Percentiles rank a stretch among this genome's conserved stretches.
These are phyloP conservation scores for Tapirus indicus DNA, from an alignment of 2,797 vertebrate genomes.

Conservation along the genomic window DNA sequence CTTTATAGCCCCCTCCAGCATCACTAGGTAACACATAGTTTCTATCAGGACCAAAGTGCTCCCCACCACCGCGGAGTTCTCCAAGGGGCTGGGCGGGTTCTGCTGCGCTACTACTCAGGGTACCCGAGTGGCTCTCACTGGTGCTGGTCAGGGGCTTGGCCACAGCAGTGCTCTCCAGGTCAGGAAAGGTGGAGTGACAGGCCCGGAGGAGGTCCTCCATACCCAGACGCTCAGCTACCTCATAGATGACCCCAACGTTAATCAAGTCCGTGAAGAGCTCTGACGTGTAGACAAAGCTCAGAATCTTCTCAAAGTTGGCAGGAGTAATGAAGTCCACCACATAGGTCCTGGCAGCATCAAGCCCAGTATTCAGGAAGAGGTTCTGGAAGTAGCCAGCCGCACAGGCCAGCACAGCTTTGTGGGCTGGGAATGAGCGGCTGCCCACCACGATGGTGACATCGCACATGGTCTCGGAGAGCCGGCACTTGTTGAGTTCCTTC, in stretches of 20 bases:
- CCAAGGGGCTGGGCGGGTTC: conserved; percentile 85
- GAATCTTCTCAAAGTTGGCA: conserved; percentile 96
- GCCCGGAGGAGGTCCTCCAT: conserved; percentile 94
- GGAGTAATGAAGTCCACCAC: conserved; percentile 97
- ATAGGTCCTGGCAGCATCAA: conserved; percentile 89
- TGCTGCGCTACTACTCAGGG: conserved; percentile 82
- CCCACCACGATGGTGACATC: conserved; percentile 96
- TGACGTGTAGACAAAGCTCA: conserved; percentile 97
- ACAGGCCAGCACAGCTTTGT: conserved; percentile 96
- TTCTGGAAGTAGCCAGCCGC: conserved; percentile 95
- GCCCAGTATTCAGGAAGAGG: conserved; percentile 91
- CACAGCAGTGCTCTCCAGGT: conserved; percentile 92
- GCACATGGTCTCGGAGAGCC: conserved; percentile 94
- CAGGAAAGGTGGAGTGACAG: conserved; percentile 96
- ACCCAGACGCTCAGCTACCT: conserved; percentile 95
- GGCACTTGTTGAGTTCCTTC: conserved; percentile 96
- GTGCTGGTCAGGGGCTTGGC: conserved; percentile 84
- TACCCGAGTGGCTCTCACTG: conserved; percentile 83
- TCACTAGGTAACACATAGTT: conserved; percentile 89
- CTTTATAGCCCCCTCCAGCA: conserved; percentile 86
- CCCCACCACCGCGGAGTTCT: conserved; percentile 78
- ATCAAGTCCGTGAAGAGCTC: conserved; percentile 97
- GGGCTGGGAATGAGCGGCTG: conserved; percentile 94
- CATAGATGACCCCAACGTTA: conserved; percentile 97
- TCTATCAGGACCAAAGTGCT: conserved; percentile 86